Base-by-base conservation (phyloP, 2,797 vertebrate genomes). In the Labroides dimidiatus region DNA sequence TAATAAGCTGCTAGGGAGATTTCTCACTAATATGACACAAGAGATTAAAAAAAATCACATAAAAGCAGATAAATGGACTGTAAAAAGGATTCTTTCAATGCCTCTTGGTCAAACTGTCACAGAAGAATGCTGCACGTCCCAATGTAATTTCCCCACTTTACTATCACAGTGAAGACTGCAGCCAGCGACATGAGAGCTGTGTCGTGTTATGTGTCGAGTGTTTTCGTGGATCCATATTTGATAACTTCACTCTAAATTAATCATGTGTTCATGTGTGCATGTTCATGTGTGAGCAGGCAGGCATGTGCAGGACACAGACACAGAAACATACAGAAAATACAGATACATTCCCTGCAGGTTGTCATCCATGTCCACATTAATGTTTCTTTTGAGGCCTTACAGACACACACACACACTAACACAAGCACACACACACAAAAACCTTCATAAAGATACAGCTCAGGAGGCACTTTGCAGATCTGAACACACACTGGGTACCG, bases 141-240 rank as follows among this genome's bases (percentile, higher is more conserved):
- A 4, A 12, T 17, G 20, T 21, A 48, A 9, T 20, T 23, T 39
- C 6, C 17, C 11, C 1, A 10, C 42, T 54, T 17, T 6, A 44
- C 41, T 0, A 24, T 47, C 2, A 19, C 37, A 3, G 45, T 1
- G 0, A 21, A 6, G 42, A 10, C n/a, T 21, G 50, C 23, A 1
- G 20, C 21, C 24, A n/a, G 12, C 0, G 7, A 24, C 14, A 15
- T 0, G 7, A 16, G 4, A 14, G 55, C 48, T 0, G 47, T 16
- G 60, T 20, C 57, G 45, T 21, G 45, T 8, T 37, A 39, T 27
- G 42, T 20, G 53, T 21, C 0, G n/a, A 30, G 50, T 50, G 14
- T 62, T 37, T 75, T 20, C 54, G 10, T 51, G 21, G 16, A 81
- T 87, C 16, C 33, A 87, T 88, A 75, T 88, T 83, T 89, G 43